phyloP scores from a whole-genome alignment of 1,140 invertebrate species.

The Solenopsis fugax region DNA sequence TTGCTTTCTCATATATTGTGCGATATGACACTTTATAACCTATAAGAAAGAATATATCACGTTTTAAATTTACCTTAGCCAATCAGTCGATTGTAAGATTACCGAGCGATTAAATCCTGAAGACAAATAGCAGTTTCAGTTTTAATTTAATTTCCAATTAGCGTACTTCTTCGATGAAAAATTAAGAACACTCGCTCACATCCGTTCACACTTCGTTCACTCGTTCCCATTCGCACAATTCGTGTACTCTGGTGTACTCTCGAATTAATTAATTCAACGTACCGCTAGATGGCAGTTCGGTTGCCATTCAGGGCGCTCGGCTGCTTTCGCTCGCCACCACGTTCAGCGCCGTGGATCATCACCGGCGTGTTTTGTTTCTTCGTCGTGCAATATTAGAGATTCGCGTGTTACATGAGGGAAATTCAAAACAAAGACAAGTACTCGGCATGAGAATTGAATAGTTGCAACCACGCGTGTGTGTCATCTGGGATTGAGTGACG shows the following conservation, averaged over 20 bases:
- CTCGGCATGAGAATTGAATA: not conserved
- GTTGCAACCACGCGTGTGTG: not conserved
- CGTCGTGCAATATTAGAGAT: not conserved
- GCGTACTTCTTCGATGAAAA: not conserved
- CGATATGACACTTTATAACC: not conserved
- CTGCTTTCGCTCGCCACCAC: not conserved
- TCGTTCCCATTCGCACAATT: too few species aligned
- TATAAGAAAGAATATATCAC: not conserved
- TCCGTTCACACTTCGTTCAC: too few species aligned
- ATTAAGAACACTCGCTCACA: not conserved
- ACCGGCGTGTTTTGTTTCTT: not conserved
- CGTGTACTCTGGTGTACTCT: not conserved
- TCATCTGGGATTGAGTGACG: not conserved
- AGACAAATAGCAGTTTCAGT: not conserved
- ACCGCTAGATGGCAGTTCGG: conserved; percentile 19
- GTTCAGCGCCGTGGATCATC: not conserved
- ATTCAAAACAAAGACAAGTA: conserved; percentile 21
- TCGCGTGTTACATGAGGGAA: conserved; percentile 19
- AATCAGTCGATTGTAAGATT: not conserved
- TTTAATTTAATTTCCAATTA: not conserved
- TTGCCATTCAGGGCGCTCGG: not conserved
- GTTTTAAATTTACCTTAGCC: not conserved
- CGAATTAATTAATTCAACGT: not conserved
- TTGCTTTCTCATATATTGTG: not conserved
- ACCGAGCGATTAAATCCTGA: not conserved